Base-by-base conservation (phyloP, 2,888 invertebrate species). In the Archaeoteleia sp. region DNA sequence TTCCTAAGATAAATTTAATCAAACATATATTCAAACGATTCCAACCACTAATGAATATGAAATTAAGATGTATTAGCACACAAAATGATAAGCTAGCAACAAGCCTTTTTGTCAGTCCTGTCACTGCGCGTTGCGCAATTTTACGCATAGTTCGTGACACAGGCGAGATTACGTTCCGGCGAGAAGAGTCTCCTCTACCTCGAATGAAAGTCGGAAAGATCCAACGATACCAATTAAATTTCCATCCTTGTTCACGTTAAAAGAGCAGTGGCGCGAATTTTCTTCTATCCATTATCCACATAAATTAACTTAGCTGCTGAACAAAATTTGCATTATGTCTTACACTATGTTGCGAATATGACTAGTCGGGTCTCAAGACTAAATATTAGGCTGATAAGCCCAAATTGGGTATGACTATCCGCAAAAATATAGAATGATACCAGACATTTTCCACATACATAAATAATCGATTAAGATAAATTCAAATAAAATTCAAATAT, bases 221-320 rank as follows among this genome's bases (percentile, higher is more conserved):
- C 14, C 5, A 14, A 14, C 37, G 15, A 39, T 1, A 29, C 6
- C 39, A 23, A 49, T 49, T 49, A 49, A 39, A 39, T 49, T 49
- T 49, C 40, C 30, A 53, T 40, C 17, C 30, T n/a, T 12, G 9
- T 10, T 32, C 30, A 32, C 32, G 32, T 53, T 40, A 40, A 14
- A 1, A 40, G 30, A 32, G 17, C 51, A 12, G 17, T 32, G 40
- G 51, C 12, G 13, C n/a, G 51, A 23, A 40, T 53, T 40, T 40
- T 53, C 30, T 40, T 49, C 4, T n/a, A 20, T 10, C 6, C 8
- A 32, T 45, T 15, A 46, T 34, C 8, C 13, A 7, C 12, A 12
- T 12, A 12, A 32, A 12, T 29, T 9, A 32, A 32, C 32, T 12
- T 29, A 29, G 29, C 29, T 29, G 2, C 29, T 8, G 29, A 29